phyloP scores from a whole-genome alignment of 2,113 vertebrate genomes.

The Ovis canadensis region DNA sequence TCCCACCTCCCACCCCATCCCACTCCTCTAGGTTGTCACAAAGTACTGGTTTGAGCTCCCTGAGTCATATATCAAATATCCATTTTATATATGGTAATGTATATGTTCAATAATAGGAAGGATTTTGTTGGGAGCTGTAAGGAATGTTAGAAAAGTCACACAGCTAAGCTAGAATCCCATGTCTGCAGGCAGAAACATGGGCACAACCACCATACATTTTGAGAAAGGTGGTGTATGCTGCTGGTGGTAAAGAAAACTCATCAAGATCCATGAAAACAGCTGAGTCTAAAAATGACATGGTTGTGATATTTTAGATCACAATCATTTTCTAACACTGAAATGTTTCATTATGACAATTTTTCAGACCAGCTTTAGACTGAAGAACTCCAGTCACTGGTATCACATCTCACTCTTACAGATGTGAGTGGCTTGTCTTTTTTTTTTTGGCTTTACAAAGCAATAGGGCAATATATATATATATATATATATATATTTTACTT shows the following conservation, averaged over 20 bases:
- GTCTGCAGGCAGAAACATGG: not conserved
- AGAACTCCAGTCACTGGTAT: not conserved
- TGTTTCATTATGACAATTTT: not conserved
- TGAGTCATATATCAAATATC: not conserved
- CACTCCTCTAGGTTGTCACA: not conserved
- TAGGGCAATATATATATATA: not conserved
- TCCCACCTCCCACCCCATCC: not conserved
- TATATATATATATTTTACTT: not conserved
- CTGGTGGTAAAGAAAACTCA: not conserved
- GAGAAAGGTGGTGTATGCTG: not conserved
- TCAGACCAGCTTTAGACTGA: not conserved
- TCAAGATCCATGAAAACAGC: not conserved
- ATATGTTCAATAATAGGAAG: not conserved
- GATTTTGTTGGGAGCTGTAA: not conserved
- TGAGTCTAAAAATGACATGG: not conserved
- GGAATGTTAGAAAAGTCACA: not conserved
- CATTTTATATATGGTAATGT: not conserved
- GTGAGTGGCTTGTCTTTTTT: not conserved
- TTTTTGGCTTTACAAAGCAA: not conserved
- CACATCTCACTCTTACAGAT: not conserved
- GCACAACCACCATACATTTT: rapidly evolving
- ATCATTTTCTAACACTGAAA: not conserved
- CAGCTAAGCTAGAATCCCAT: not conserved
- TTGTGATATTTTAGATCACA: not conserved
- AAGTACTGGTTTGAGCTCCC: not conserved